These are phyloP conservation scores for Limenitis camilla DNA, from an alignment of 2,888 invertebrate genomes.

Conservation along the genomic window DNA sequence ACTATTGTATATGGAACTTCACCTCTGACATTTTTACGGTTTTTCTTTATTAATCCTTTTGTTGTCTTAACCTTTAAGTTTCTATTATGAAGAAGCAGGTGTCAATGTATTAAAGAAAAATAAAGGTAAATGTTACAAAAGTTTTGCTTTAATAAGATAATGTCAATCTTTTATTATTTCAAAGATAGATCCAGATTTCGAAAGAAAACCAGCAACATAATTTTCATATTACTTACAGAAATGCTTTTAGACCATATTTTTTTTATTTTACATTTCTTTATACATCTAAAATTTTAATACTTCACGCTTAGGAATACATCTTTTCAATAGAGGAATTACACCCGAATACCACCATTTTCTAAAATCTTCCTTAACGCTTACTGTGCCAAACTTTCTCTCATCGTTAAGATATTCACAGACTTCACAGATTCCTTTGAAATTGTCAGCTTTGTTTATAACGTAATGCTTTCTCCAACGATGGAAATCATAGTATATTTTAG, in stretches of 20 bases:
- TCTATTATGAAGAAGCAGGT: conserved; percentile 1
- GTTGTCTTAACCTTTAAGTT: conserved; percentile 4
- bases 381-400: conserved; percentile 19
- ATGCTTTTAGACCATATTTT: no score
- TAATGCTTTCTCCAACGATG: conserved; percentile 48
- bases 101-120: background rate
- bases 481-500: conserved; percentile 36
- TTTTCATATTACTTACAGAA: no score
- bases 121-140: no score
- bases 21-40: no score
- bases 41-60: no score
- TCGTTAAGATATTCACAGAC: conserved; percentile 46
- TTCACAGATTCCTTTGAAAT: conserved; percentile 42
- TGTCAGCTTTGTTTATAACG: conserved; percentile 33
- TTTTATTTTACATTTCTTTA: no score
- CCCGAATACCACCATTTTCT: conserved; percentile 54
- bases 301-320: conserved; percentile 30
- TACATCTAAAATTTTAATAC: background rate
- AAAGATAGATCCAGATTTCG: no score
- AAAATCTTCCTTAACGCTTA: conserved; percentile 35
- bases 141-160: no score
- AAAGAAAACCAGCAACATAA: no score
- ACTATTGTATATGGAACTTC: no score
- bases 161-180: no score
- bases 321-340: conserved; percentile 27